Percentiles rank a stretch among this genome's conserved stretches.
Conservation (phyloP, 2,113 vertebrate genomes). For the Pan troglodytes region NHGRI_mPanTro3-v2.1_pri NC_072403.2:74556501-74557000, state of each 20-base stretch:
- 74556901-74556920: neutral
- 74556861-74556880: neutral
- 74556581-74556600: neutral
- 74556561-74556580: neutral
- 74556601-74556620: slow-evolving; percentile 3
- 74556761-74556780: neutral
- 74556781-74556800: neutral
- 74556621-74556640: neutral
- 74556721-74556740: neutral
- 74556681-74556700: neutral
- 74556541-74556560: slow-evolving; percentile 7
- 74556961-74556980: neutral
- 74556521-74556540: neutral
- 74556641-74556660: neutral
- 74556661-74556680: neutral
- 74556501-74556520: neutral
- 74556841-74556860: neutral
- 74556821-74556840: neutral
- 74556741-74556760: neutral
- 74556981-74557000: no score
- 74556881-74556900: neutral
- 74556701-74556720: neutral
- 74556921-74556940: neutral
- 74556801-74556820: neutral
- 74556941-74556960: neutral